Conservation (phyloP, 2,888 invertebrate genomes). For the Trissolcus brochymenae region DNA sequence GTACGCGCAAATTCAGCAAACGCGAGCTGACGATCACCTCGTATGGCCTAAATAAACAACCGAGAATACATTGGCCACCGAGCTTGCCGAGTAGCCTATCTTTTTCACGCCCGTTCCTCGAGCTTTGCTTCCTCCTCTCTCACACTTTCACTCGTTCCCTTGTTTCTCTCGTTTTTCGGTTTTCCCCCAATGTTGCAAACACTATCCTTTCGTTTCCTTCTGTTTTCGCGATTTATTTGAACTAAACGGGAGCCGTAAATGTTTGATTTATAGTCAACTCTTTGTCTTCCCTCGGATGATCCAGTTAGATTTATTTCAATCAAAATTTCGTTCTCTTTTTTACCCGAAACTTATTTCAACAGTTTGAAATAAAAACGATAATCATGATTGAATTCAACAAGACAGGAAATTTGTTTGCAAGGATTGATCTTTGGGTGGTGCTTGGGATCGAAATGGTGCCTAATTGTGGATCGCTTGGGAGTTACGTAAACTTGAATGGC, state of each 20-base stretch:
- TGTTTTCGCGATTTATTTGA: constrained; percentile 40
- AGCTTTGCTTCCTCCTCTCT: constrained; percentile 44
- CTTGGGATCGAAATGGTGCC: constrained; percentile 32
- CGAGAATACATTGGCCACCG: constrained; percentile 76
- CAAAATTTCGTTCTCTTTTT: too few species aligned
- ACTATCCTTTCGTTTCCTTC: neutral
- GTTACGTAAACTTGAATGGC: constrained; percentile 51
- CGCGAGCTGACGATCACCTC: constrained; percentile 72
- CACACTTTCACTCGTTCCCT: constrained; percentile 7
- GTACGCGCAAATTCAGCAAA: constrained; percentile 57
- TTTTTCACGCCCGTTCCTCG: constrained; percentile 23
- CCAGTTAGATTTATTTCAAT: too few species aligned
- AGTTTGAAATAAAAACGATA: too few species aligned
- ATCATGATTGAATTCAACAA: too few species aligned
- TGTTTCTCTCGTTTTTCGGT: constrained; percentile 16
- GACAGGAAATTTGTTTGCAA: too few species aligned
- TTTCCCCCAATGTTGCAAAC: constrained; percentile 12
- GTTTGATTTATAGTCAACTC: too few species aligned
- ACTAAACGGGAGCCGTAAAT: neutral
- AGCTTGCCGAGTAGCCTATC: constrained; percentile 62
- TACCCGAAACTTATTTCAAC: too few species aligned
- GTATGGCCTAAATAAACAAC: constrained; percentile 77
- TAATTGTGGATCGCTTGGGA: constrained; percentile 46
- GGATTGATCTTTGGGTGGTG: too few species aligned
- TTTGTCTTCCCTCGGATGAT: too few species aligned